Base-by-base conservation (phyloP, 2,797 vertebrate genomes). In the Vultur gryphus region DNA sequence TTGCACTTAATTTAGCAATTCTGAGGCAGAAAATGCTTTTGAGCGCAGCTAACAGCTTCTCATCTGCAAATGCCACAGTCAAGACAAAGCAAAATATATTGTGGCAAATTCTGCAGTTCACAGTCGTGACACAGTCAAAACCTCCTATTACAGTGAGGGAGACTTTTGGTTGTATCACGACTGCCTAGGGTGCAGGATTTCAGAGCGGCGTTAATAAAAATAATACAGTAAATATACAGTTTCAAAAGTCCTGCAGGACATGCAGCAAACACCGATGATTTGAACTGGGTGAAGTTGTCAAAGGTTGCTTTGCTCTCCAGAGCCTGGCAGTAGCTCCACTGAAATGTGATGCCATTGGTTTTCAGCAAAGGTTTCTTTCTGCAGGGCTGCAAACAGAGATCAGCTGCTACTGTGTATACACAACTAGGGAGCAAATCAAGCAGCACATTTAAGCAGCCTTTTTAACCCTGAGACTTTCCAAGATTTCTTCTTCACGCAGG, bases 311-410 rank as follows among this genome's bases (percentile, higher is more conserved):
- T 97, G 97, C 98, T 98, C 97, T 97, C 97, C 95, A 94, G 97
- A 97, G 96, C 98, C 98, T 98, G 98, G 98, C 98, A 98, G 96
- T 86, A 94, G 97, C 98, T 98, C 98, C 85, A 33, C 97, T 99
- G 98, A 98, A 99, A 99, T 98, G 98, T 97, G 98, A 99, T 99
- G 98, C 99, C 98, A 98, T 98, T 98, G 98, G 98, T 98, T 98
- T 99, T 98, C 98, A 98, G 98, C 97, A 97, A 98, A 99, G 98
- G 98, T 96, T 98, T 98, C 98, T 98, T 98, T 98, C 98, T 98
- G 98, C 98, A 98, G 98, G 98, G 98, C 98, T 98, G 98, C 98
- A 98, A 98, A 98, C 98, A 98, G 98, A 98, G 98, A 98, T 98
- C 98, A 98, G 98, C 98, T 97, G 98, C 98, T 97, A 97, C 98